Base-by-base conservation (phyloP, 2,797 vertebrate genomes). In the Coendou prehensilis region DNA sequence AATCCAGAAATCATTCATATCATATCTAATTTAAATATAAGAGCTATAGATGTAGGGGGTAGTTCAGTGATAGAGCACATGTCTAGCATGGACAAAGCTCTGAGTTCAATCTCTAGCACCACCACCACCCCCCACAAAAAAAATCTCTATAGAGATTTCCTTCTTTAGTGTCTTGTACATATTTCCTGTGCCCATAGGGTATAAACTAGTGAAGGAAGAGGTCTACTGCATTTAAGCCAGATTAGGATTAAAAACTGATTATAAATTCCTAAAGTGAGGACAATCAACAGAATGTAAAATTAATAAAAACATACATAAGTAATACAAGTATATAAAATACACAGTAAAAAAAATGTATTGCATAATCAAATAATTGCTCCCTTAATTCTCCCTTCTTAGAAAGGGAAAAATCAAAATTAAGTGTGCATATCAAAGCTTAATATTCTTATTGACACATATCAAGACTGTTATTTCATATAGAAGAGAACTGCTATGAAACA, bases 1-100 rank as follows among this genome's bases (percentile, higher is more conserved):
- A 91, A 95, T 20, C n/a, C 64, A 87, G 61, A 94, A 95, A 73
- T 71, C 18, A 92, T 57, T 79, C 20, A 92, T 28, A 90, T 76
- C 6, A 76, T 61, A 45, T 80, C 76, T 82, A 79, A 84, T 30
- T 63, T 93, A 94, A 96, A 71, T 18, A 41, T 37, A 61, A 95
- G 71, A 61, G n/a, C 80, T 84, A 52, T 7, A 85, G 47, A 87
- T 22, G 15, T 4, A 45, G 41, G 14, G 18, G 30, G 26, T 2
- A 87, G 15, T 22, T 79, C 83, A 57, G 23, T 59, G 50, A 22
- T 9, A 30, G 57, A 64, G 59, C 1, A 15, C 3, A 76, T 47
- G 2, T 14, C 56, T 45, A 64, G 26, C 47, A 56, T 41, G 22
- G 47, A 13, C 50, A 64, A 54, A 50, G 18, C 23, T 11, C 13